Conservation (phyloP, 2,113 vertebrate genomes). For the Pantherophis guttatus region DNA sequence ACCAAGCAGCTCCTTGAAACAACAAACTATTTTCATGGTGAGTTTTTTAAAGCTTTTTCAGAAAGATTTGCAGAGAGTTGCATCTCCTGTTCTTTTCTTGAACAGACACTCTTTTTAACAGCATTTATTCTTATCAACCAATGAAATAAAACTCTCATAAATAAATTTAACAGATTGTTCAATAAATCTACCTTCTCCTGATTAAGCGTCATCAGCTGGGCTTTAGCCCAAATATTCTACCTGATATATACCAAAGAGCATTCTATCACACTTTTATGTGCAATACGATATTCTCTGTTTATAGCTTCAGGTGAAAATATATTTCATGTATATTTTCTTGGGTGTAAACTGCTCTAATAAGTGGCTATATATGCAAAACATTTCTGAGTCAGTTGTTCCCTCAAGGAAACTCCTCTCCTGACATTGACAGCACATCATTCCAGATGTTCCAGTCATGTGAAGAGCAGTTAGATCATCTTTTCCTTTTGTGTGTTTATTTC, state of each 20-base stretch:
- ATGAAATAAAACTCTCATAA: neutral
- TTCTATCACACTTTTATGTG: neutral
- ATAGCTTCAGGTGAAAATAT: neutral
- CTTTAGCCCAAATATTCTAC: neutral
- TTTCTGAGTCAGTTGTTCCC: neutral
- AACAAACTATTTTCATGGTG: neutral
- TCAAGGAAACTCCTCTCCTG: neutral
- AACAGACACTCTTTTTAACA: neutral
- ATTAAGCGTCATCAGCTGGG: neutral
- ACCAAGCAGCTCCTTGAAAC: neutral
- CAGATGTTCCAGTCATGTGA: neutral
- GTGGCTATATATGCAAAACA: neutral
- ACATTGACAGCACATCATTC: neutral
- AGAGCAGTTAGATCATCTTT: neutral
- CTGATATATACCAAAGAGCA: neutral
- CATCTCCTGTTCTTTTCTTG: neutral
- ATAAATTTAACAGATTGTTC: neutral
- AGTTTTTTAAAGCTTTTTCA: neutral
- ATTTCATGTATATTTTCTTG: neutral
- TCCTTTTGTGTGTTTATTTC: neutral
- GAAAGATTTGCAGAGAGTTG: neutral
- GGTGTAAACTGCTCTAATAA: neutral
- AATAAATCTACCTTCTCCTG: neutral
- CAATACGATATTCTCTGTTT: neutral
- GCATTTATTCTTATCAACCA: neutral